phyloP scores from a whole-genome alignment of 2,113 vertebrate species.

The Sisor rabdophorus region DNA sequence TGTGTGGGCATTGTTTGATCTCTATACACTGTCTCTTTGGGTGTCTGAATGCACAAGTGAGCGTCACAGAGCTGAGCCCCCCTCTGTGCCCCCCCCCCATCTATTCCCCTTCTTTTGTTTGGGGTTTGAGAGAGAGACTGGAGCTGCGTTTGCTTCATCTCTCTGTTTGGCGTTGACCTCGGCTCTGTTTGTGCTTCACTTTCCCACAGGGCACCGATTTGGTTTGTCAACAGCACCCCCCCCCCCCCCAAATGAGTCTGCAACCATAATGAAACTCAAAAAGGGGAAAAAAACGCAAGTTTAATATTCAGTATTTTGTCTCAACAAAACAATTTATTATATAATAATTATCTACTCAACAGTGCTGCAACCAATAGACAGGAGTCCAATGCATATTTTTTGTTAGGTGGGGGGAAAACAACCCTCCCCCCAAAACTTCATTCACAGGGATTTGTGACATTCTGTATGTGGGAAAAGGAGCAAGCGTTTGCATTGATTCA shows the following conservation, averaged over 20 bases:
- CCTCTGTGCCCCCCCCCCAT: neutral
- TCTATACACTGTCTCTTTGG: conserved; percentile 41
- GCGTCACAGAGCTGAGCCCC: conserved; percentile 24
- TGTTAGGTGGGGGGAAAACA: neutral
- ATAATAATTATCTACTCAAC: neutral
- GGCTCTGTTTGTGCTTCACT: conserved; percentile 65
- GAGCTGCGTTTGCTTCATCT: conserved; percentile 31
- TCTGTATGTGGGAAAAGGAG: neutral
- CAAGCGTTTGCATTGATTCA: neutral
- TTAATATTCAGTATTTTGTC: neutral
- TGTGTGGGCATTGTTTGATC: conserved; percentile 48
- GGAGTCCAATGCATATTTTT: neutral
- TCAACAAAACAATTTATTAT: no score
- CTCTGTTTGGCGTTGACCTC: conserved; percentile 59
- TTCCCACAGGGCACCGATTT: conserved; percentile 72
- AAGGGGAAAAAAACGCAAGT: neutral
- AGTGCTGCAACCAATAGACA: neutral
- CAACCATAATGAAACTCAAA: conserved; percentile 12
- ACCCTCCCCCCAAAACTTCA: no score
- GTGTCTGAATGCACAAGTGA: conserved; percentile 45
- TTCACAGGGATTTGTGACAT: neutral
- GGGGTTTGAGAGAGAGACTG: conserved; percentile 23
- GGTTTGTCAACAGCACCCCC: conserved; percentile 70
- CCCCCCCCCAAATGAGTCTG: conserved; percentile 39
- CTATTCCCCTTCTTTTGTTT: conserved; percentile 31